Conservation (phyloP, 2,113 vertebrate genomes). For the Strigops habroptila region DNA sequence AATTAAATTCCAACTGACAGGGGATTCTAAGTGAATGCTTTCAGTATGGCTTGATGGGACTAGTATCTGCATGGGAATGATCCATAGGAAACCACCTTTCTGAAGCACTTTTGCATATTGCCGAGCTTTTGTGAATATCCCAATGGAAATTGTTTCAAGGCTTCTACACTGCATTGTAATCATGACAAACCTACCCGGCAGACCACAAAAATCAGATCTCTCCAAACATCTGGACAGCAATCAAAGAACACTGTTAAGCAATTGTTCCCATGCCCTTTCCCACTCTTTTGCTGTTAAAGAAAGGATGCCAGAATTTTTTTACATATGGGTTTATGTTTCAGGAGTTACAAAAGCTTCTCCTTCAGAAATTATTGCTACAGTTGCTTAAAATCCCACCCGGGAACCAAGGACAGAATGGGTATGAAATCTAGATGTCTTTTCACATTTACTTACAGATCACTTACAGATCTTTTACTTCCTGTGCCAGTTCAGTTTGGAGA, state of each 20-base stretch:
- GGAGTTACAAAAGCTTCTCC: neutral
- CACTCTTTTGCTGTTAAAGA: neutral
- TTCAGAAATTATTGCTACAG: neutral
- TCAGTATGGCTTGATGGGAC: neutral
- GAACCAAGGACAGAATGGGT: neutral
- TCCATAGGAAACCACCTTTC: neutral
- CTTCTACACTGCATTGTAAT: neutral
- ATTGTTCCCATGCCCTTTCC: slow-evolving; percentile 34
- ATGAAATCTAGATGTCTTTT: neutral
- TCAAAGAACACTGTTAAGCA: slow-evolving; percentile 22
- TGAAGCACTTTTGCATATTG: neutral
- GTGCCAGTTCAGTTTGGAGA: neutral
- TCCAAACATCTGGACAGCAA: slow-evolving; percentile 33
- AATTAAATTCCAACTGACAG: neutral
- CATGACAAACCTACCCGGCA: slow-evolving; percentile 11
- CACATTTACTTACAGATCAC: neutral
- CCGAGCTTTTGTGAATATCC: too few species aligned
- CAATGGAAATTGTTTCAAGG: neutral
- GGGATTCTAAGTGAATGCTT: neutral
- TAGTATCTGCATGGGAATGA: neutral
- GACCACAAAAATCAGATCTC: neutral
- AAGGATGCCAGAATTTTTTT: slow-evolving; percentile 6
- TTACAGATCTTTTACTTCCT: neutral
- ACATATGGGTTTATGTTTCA: neutral
- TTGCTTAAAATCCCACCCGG: neutral